Evolutionary conservation across 1,140 invertebrate species (phyloP).

Genomic region (Procambarus clarkii): DNA sequence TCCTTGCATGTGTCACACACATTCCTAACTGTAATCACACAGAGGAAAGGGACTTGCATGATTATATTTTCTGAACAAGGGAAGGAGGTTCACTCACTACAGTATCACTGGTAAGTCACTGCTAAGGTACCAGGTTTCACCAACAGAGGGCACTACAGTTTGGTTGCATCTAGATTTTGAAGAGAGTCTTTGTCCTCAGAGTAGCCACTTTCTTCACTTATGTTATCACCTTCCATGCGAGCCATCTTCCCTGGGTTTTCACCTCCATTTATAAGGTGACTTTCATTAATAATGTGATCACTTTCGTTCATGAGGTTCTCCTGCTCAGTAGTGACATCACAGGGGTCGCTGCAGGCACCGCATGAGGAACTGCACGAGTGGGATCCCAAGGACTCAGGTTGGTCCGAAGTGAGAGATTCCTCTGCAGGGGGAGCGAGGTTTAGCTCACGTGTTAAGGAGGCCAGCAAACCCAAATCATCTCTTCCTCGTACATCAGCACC

Average conservation of each 20-base stretch:
- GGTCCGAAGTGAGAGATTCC: slow-evolving; percentile 73
- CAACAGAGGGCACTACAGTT: slow-evolving; percentile 21
- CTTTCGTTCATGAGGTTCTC: slow-evolving; percentile 32
- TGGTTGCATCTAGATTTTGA: slow-evolving; percentile 45
- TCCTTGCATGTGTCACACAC: slow-evolving; percentile 16
- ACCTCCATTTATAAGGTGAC: slow-evolving; percentile 18
- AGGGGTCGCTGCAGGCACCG: slow-evolving; percentile 57
- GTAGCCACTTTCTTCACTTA: slow-evolving; percentile 71
- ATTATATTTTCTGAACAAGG: not conserved
- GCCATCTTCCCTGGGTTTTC: slow-evolving; percentile 43
- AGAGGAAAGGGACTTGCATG: slow-evolving; percentile 34
- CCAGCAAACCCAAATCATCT: slow-evolving; percentile 47
- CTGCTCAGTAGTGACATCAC: slow-evolving; percentile 26
- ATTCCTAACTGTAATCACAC: slow-evolving; percentile 39
- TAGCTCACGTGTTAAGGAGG: slow-evolving; percentile 65
- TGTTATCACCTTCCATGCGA: slow-evolving; percentile 67
- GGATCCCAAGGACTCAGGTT: slow-evolving; percentile 72
- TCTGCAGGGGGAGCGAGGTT: slow-evolving; percentile 65
- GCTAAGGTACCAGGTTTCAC: not conserved
- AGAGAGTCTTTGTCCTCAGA: slow-evolving; percentile 67
- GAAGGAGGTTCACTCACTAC: slow-evolving; percentile 23
- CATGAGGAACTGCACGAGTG: slow-evolving; percentile 67
- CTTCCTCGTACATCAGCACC: not conserved
- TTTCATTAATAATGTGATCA: slow-evolving; percentile 18
- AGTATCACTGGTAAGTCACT: not conserved